Conservation (phyloP, 2,113 vertebrate genomes). For the Collichthys lucidus region DNA sequence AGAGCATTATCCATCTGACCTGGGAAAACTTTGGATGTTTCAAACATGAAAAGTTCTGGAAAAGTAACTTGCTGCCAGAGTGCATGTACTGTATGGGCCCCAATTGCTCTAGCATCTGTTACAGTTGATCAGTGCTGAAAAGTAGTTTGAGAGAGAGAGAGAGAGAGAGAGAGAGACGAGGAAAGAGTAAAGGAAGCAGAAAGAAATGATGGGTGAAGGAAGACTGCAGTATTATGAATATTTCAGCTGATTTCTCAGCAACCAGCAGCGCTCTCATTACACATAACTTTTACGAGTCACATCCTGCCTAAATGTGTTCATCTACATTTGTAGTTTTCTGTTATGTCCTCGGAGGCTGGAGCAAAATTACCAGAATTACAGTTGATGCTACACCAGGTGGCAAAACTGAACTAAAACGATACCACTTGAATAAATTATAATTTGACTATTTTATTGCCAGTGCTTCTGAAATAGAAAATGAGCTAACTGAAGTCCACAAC, state of each 20-base stretch:
- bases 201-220: conserved; percentile 38
- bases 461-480: neutral
- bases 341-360: neutral
- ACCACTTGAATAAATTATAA: neutral
- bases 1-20: neutral
- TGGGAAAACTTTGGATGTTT: conserved; percentile 2
- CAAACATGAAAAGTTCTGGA: neutral
- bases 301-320: neutral
- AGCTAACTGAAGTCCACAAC: too few species aligned
- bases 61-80: neutral
- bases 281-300: neutral
- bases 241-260: conserved; percentile 54
- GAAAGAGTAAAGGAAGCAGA: conserved; percentile 30
- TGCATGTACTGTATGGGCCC: neutral
- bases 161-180: neutral
- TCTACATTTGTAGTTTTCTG: neutral
- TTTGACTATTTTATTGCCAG: neutral
- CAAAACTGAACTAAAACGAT: neutral
- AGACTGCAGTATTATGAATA: conserved; percentile 68
- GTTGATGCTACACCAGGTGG: neutral
- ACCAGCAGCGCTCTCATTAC: conserved; percentile 9
- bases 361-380: conserved; percentile 14
- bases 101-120: neutral
- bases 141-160: neutral
- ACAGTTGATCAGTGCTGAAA: neutral